Percentiles rank a stretch among this genome's conserved stretches.
Conservation (phyloP, 2,797 vertebrate genomes). For the Echiichthys vipera region DNA sequence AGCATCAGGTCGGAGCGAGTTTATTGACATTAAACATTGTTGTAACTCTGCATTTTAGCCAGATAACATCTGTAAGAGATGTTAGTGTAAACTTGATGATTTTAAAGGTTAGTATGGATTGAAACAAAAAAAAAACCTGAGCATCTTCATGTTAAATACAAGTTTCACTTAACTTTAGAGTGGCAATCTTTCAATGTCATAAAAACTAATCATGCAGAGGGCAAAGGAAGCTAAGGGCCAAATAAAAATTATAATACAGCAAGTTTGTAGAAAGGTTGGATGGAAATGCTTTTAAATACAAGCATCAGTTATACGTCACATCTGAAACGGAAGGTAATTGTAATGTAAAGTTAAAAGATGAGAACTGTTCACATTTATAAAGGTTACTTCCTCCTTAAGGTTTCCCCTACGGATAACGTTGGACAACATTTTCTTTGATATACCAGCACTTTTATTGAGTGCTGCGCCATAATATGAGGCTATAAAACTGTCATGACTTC, state of each 20-base stretch:
- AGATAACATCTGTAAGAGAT: not conserved
- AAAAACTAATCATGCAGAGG: no score
- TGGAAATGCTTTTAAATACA: not conserved
- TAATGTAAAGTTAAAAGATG: not conserved
- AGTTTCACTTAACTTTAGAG: not conserved
- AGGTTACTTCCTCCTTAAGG: constrained; percentile 40
- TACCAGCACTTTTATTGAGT: constrained; percentile 24
- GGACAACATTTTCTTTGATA: constrained; percentile 1
- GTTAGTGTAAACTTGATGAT: not conserved
- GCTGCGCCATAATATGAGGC: not conserved
- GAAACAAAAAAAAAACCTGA: not conserved
- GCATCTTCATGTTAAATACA: not conserved
- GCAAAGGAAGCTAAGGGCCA: no score
- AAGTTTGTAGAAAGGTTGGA: not conserved
- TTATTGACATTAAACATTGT: no score
- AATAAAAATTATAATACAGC: no score
- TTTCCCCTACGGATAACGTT: not conserved
- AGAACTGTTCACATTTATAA: constrained; percentile 10
- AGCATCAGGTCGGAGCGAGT: no score
- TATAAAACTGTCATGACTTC: constrained; percentile 15
- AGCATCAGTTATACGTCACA: not conserved
- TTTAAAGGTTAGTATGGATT: not conserved
- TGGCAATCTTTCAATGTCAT: not conserved
- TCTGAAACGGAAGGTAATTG: constrained; percentile 15
- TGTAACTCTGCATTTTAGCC: no score